Evolutionary conservation across 2,888 invertebrate genomes (phyloP), one percentile per base, ranked within the genome.

Genomic region (Melolontha melolontha): DNA sequence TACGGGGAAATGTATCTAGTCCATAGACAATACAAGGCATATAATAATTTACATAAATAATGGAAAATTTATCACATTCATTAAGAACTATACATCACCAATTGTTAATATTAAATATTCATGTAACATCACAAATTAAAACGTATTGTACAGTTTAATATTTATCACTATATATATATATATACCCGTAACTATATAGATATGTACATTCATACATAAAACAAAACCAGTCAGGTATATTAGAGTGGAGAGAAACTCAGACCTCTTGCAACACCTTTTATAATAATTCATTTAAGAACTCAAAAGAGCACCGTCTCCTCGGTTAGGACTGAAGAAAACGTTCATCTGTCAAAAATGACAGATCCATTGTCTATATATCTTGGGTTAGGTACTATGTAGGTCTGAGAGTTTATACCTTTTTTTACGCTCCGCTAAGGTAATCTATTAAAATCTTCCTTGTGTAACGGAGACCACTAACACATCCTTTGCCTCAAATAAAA

Each of bases 321-420:
- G 12, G 64, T 27, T 41, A 64, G 39, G 72, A 74, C 75, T 71
- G 75, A 71, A 72, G 72, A 73, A 74, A 76, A 74, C 73, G 75
- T 76, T 75, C 75, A 76, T 77, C 75, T 77, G 75, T 78, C 75
- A 75, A 72, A 70, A 71, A 72, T 75, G 77, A 75, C 76, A 75
- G 74, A 71, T 70, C 76, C 69, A 77, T 77, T 76, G 77, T 78
- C 75, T 66, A 74, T 69, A 67, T 34, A 34, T 34, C 34, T 34
- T 34, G 34, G 34, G 34, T 70, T 70, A 69, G 71, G 71, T 68
- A 69, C 67, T 71, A 73, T 44, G 22, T 68, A 65, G 57, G 64
- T 68, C 49, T 69, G 44, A 34, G 34, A 72, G 72, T 70, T 72
- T 72, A 69, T 74, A 73, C 72, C 71, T 74, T 72, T 73, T 22